A percentile compares a stretch with the other conserved stretches of the same genome.
Conservation (phyloP, 1,140 invertebrate genomes). For the Drosophila punjabiensis region DNA sequence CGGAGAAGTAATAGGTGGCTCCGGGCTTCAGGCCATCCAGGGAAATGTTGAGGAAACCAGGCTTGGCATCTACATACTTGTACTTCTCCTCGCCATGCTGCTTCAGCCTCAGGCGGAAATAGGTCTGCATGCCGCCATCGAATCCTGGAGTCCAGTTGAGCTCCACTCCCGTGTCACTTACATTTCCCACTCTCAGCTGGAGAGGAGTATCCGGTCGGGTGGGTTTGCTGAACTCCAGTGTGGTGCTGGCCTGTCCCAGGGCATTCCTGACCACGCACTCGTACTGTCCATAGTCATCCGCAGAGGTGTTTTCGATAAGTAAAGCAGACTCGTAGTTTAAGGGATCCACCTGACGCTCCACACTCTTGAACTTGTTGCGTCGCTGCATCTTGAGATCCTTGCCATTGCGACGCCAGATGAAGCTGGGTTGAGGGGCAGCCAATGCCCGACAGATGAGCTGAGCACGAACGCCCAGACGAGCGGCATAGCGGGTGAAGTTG, state of each 20-base stretch:
- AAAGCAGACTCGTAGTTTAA: conserved; percentile 92
- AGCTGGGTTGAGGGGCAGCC: conserved; percentile 92
- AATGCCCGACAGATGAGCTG: conserved; percentile 92
- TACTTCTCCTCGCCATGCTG: conserved; percentile 86
- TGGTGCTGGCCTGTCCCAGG: conserved; percentile 92
- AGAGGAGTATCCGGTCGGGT: conserved; percentile 94
- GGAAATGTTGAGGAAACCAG: conserved; percentile 89
- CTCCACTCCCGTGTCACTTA: conserved; percentile 93
- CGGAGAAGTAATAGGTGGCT: conserved; percentile 94
- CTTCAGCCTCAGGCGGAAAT: conserved; percentile 91
- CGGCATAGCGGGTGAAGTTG: conserved; percentile 93
- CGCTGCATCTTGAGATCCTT: conserved; percentile 78
- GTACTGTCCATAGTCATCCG: conserved; percentile 95
- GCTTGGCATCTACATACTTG: conserved; percentile 91
- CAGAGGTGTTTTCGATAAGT: conserved; percentile 91
- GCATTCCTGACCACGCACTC: conserved; percentile 95
- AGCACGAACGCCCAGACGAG: conserved; percentile 93
- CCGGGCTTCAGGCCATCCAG: conserved; percentile 91
- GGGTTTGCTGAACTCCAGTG: conserved; percentile 92
- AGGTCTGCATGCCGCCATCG: conserved; percentile 95
- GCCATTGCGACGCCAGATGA: conserved; percentile 92
- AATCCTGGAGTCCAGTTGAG: conserved; percentile 96
- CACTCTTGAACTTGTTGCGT: conserved; percentile 71
- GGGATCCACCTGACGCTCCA: conserved; percentile 81
- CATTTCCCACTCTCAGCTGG: conserved; percentile 91